Conservation (phyloP, 2,888 invertebrate genomes). For the Scrobipalpa atriplicella region DNA sequence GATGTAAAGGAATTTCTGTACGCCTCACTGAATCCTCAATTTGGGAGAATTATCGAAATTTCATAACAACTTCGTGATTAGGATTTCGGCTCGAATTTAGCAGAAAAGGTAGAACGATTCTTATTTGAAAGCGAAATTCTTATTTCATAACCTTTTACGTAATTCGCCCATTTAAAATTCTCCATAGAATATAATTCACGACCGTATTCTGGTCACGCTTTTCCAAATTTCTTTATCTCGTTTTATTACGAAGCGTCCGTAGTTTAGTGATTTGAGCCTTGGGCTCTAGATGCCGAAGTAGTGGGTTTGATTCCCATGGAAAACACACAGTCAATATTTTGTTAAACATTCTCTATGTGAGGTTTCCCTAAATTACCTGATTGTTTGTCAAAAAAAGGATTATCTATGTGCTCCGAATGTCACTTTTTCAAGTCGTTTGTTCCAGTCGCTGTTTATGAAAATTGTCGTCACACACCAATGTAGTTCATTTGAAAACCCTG, state of each 20-base stretch:
- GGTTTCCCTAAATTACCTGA: too few relatives aligned
- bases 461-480: too few relatives aligned
- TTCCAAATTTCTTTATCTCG: conserved; percentile 15
- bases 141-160: conserved; percentile 18
- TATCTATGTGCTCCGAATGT: too few relatives aligned
- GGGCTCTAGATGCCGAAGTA: too few relatives aligned
- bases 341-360: too few relatives aligned
- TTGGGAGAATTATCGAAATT: conserved; percentile 3
- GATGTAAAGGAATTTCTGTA: neutral
- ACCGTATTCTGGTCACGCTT: conserved; percentile 19
- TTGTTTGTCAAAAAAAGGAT: too few relatives aligned
- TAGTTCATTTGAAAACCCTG: too few relatives aligned
- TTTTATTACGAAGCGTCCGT: conserved; percentile 37
- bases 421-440: too few relatives aligned
- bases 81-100: neutral
- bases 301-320: too few relatives aligned
- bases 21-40: neutral
- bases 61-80: neutral
- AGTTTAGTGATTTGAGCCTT: too few relatives aligned
- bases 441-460: too few relatives aligned
- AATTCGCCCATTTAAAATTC: conserved; percentile 3
- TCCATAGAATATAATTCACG: conserved; percentile 11
- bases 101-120: neutral
- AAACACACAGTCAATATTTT: too few relatives aligned
- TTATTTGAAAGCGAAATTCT: conserved; percentile 3